Base-by-base conservation (phyloP, 2,113 vertebrate genomes). In the Microcebus griseorufus region DNA sequence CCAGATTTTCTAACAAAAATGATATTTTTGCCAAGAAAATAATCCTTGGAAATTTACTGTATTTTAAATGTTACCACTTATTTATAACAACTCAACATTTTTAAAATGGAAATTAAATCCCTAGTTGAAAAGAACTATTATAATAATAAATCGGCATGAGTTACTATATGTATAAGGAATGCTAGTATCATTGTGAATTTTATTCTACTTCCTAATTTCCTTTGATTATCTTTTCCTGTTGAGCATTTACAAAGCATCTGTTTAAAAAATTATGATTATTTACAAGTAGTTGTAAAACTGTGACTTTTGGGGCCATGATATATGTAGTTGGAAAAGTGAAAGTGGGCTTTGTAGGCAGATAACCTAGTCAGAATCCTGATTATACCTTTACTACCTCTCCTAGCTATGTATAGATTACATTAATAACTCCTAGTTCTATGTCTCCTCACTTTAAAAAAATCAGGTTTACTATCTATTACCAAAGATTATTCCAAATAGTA, bases 11-110 rank as follows among this genome's bases (percentile, higher is more conserved):
- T 69, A 95, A 90, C n/a, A 95, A 32, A 91, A 94, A 58, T 69
- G 6, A 2, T 80, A 89, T 72, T 81, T 92, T 64, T 72, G 58
- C 48, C 53, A 60, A 85, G 76, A 87, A 90, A 93, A 69, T 23
- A 91, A 8, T 48, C 76, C 6, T 48, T 95, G n/a, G 70, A 97
- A 85, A 91, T 62, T 48, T 70, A 62, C 29, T 90, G 13, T 72
- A 88, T 60, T 80, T 79, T 87, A 92, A 94, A 75, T 93, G 90
- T 70, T 88, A 88, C 37, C 20, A 82, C 53, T 96, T 95, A 62
- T 67, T 97, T 92, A 80, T 18, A 87, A 69, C 86, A 92, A 93
- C 34, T 88, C 79, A 91, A 94, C 11, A 65, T 81, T 88, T 88
- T 58, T 80, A 11, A 92, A 96, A 96, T 72, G 10, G 58, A 93